A percentile compares a stretch with the other conserved stretches of the same genome.
phyloP scores from a whole-genome alignment of 1,140 invertebrate species.

The Streblospio benedicti region DNA sequence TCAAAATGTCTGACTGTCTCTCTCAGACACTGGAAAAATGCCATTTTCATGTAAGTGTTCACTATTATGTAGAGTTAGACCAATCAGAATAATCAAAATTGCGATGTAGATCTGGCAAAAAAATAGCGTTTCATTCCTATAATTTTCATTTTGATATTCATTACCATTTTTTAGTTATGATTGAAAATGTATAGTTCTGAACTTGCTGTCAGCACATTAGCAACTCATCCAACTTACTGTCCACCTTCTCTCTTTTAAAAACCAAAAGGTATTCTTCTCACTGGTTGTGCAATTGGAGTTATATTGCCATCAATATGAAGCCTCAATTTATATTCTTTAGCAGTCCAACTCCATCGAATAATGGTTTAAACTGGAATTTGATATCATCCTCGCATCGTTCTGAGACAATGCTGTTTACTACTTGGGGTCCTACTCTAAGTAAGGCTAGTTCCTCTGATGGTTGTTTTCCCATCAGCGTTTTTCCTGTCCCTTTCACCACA shows the following conservation, averaged over 20 bases:
- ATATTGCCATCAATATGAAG: not conserved
- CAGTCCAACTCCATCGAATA: not conserved
- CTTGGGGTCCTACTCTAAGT: not conserved
- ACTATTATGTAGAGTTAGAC: too few relatives aligned
- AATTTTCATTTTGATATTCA: too few relatives aligned
- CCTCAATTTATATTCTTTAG: not conserved
- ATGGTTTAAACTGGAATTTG: not conserved
- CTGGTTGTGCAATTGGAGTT: not conserved
- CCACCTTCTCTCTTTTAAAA: constrained; percentile 5
- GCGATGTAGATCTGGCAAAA: too few relatives aligned
- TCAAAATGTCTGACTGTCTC: too few relatives aligned
- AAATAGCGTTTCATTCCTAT: too few relatives aligned
- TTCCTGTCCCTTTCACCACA: not conserved
- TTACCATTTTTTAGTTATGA: too few relatives aligned
- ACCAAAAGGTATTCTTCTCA: not conserved
- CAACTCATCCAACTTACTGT: not conserved
- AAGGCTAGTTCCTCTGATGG: not conserved
- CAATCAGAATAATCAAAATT: too few relatives aligned
- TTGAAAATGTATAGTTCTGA: too few relatives aligned
- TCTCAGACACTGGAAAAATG: too few relatives aligned
- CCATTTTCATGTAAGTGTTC: too few relatives aligned
- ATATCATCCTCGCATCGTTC: not conserved
- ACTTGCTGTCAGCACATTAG: too few relatives aligned
- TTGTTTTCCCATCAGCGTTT: not conserved
- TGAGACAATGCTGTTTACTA: not conserved